Conservation (phyloP, 2,888 invertebrate species). For the Microdon myrmicae region DNA sequence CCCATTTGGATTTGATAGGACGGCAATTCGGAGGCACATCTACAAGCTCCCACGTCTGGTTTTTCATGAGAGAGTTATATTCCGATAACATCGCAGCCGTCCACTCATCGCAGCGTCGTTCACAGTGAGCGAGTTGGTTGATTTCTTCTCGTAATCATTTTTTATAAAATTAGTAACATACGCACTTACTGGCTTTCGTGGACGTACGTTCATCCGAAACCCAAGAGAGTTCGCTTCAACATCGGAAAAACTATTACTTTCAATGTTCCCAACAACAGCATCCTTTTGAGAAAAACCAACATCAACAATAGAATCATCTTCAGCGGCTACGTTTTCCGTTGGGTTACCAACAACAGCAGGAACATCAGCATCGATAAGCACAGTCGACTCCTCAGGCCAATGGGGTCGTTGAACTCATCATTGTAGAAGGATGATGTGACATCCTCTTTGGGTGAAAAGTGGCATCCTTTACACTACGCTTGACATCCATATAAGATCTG, state of each 20-base stretch:
- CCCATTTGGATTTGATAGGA: constrained; percentile 13
- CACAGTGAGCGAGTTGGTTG: background rate
- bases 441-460: no score
- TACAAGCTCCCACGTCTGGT: constrained; percentile 40
- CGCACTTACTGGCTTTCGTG: constrained; percentile 1
- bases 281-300: background rate
- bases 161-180: constrained; percentile 1
- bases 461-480: no score
- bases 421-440: no score
- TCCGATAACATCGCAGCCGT: constrained; percentile 51
- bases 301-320: background rate
- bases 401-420: no score
- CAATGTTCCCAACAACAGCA: background rate
- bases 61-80: constrained; percentile 45
- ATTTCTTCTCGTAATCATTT: background rate
- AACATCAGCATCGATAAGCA: no score
- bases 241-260: no score
- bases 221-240: no score
- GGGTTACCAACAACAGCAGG: no score
- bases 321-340: no score
- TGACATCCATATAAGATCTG: no score
- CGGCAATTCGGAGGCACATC: constrained; percentile 14
- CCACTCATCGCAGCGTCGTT: constrained; percentile 7
- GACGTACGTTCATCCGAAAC: background rate
- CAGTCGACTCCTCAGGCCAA: no score